Conservation (phyloP, 2,797 vertebrate species). For the Gambusia yucatana region DNA sequence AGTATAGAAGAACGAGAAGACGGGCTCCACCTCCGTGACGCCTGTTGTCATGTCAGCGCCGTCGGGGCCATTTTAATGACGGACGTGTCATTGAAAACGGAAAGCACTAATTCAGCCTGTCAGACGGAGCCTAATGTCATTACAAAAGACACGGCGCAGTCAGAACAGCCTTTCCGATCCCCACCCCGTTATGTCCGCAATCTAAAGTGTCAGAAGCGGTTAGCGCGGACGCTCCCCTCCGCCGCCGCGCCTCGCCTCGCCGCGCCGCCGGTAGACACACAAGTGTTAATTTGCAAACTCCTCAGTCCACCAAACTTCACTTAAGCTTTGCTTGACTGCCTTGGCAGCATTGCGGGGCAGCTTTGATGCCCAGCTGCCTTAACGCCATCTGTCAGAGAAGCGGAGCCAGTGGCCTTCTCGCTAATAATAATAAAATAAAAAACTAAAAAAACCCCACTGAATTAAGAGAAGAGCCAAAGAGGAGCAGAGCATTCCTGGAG, state of each 20-base stretch:
- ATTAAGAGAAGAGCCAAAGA: conserved; percentile 13
- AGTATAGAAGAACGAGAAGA: conserved; percentile 14
- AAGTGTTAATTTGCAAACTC: conserved; percentile 61
- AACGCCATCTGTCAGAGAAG: conserved; percentile 58
- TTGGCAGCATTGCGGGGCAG: conserved; percentile 48
- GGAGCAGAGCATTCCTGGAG: neutral
- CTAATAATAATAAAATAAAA: conserved; percentile 39
- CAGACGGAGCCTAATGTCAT: conserved; percentile 76
- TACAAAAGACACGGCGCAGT: conserved; percentile 65
- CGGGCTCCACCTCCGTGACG: conserved; percentile 44
- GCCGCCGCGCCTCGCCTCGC: conserved; percentile 44
- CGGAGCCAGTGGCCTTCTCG: conserved; percentile 42
- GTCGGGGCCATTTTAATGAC: conserved; percentile 69
- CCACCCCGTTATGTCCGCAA: conserved; percentile 63
- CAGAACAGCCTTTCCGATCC: conserved; percentile 58
- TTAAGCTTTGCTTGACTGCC: conserved; percentile 62
- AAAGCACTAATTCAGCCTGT: conserved; percentile 74
- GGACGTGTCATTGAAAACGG: conserved; percentile 61
- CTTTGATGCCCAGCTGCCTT: conserved; percentile 54
- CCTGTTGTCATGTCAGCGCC: conserved; percentile 54
- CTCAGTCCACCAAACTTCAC: conserved; percentile 59
- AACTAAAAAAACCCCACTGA: neutral
- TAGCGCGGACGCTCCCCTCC: conserved; percentile 54
- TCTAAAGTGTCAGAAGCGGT: conserved; percentile 73
- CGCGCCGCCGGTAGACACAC: conserved; percentile 49